These are phyloP conservation scores for Geophilus truncorum DNA, from an alignment of 2,888 invertebrate genomes.

Conservation along the genomic window DNA sequence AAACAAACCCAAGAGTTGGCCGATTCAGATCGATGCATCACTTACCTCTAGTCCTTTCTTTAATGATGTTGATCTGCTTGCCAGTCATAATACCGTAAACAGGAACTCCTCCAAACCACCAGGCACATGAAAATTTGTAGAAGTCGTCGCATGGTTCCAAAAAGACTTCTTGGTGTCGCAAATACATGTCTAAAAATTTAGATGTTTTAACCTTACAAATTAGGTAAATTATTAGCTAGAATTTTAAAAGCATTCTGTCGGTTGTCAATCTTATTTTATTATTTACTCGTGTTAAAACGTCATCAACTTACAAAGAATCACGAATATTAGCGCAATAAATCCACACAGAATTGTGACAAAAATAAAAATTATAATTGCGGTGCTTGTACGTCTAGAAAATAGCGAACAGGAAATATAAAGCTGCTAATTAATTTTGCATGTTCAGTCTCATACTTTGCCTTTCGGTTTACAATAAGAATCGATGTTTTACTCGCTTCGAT, in stretches of 20 bases:
- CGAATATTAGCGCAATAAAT: neutral
- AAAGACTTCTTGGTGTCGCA: neutral
- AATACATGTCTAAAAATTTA: neutral
- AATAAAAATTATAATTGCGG: neutral
- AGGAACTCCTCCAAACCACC: neutral
- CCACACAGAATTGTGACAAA: neutral
- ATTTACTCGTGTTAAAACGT: too few relatives aligned
- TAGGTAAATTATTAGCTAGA: too few relatives aligned
- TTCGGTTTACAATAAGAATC: too few relatives aligned
- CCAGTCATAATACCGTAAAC: neutral
- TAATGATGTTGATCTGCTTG: neutral
- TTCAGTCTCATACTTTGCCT: too few relatives aligned
- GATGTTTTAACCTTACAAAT: too few relatives aligned
- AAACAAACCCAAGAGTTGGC: too few relatives aligned
- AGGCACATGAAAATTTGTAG: neutral
- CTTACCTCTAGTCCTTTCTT: neutral
- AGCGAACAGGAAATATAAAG: too few relatives aligned
- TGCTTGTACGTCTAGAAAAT: neutral
- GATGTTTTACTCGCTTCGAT: too few relatives aligned
- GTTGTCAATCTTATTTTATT: too few relatives aligned
- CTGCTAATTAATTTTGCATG: too few relatives aligned
- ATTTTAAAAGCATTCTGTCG: too few relatives aligned
- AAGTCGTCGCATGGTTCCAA: neutral
- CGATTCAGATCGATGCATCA: too few relatives aligned
- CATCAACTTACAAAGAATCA: neutral